Evolutionary conservation across 2,113 vertebrate species (phyloP), one percentile per base, ranked within the genome.

Genomic region (Gila orcuttii): DNA sequence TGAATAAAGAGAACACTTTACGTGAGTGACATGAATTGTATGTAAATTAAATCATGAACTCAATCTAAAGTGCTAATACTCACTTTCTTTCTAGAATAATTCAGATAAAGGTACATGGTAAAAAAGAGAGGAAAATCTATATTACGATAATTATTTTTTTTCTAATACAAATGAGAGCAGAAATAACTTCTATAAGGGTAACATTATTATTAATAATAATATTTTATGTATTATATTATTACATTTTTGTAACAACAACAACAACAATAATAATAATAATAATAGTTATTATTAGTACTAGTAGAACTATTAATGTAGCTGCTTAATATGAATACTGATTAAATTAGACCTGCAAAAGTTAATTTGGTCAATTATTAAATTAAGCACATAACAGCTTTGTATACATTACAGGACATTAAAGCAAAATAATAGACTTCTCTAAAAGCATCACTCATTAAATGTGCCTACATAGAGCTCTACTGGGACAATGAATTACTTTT

Each of bases 401-500:
- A 25, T 60, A 66, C 57, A 57, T 74, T 39, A 75, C 36, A 7
- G 19, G 19, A 68, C 21, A 82, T 86, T 55, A 23, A 47, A 85
- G 55, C 60, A 59, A 69, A 85, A 84, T 45, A 39, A 59, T 93
- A 92, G 91, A 94, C 91, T 93, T 93, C 91, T 86, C 87, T 92
- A 88, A 91, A 93, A 91, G 93, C 92, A 93, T 94, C 92, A 93
- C 93, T 94, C 90, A 94, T 89, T 75, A 90, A 91, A 91, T 89
- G 91, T 87, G 91, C 92, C 92, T 91, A 91, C 93, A 95, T 31
- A 86, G 57, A 94, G 92, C 92, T 92, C 94, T 92, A 93, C 91
- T 89, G 88, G 91, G 90, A 94, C 92, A 93, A 92, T 92, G 90
- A 94, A 94, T 95, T 92, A 95, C 92, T 84, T 92, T 91, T 91